Conservation (phyloP, 1,140 invertebrate species). For the Apis florea region DNA sequence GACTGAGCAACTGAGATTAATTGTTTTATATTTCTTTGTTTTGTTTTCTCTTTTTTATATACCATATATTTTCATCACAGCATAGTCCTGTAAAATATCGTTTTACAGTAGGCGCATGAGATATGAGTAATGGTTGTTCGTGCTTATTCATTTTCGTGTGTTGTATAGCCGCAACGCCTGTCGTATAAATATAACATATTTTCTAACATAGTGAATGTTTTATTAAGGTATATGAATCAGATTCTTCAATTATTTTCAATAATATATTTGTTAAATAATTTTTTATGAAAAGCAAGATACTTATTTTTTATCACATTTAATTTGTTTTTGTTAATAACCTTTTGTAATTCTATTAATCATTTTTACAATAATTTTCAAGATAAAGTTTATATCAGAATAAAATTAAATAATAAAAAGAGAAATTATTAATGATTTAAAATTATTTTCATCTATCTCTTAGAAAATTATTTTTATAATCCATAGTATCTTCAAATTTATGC, state of each 20-base stretch:
- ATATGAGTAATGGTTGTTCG: conserved; percentile 40
- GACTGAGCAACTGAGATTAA: conserved; percentile 29
- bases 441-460: too few species aligned
- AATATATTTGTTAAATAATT: neutral
- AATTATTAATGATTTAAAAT: too few species aligned
- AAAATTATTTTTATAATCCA: too few species aligned
- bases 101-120: conserved; percentile 6
- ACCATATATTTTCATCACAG: conserved; percentile 37
- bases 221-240: neutral
- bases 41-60: neutral
- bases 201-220: neutral
- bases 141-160: conserved; percentile 47
- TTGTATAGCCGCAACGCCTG: conserved; percentile 28
- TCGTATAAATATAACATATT: conserved; percentile 32
- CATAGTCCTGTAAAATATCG: conserved; percentile 30
- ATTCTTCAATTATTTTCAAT: neutral
- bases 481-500: too few species aligned
- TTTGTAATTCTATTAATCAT: too few species aligned
- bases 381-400: too few species aligned
- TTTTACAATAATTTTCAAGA: too few species aligned
- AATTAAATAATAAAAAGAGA: too few species aligned
- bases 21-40: conserved; percentile 24
- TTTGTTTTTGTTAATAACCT: too few species aligned
- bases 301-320: neutral
- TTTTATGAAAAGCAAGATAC: neutral